Evolutionary conservation across 2,888 invertebrate species (phyloP).

Genomic region (Noctuana brunneofusca): DNA sequence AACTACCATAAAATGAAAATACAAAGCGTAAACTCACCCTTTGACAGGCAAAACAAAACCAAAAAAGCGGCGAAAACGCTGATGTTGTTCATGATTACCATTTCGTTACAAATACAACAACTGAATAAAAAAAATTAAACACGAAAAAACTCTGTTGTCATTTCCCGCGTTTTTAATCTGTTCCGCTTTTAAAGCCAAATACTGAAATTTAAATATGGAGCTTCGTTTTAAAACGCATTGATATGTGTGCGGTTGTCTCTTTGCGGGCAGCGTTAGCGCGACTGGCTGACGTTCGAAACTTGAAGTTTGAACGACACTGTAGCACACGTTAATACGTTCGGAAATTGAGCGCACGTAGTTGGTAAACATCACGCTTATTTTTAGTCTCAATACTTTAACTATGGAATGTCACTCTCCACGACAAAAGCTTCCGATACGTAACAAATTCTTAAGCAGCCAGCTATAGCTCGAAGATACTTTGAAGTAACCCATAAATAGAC

Average conservation of each 20-base stretch:
- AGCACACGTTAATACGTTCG: slow-evolving; percentile 41
- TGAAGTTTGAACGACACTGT: slow-evolving; percentile 46
- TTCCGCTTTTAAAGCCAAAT: slow-evolving; percentile 30
- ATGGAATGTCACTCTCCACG: slow-evolving; percentile 44
- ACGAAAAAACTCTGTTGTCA: slow-evolving; percentile 31
- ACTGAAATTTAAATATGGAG: slow-evolving; percentile 41
- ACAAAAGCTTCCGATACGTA: slow-evolving; percentile 41
- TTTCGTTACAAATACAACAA: slow-evolving; percentile 25
- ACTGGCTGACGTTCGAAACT: slow-evolving; percentile 50
- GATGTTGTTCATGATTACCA: slow-evolving; percentile 29
- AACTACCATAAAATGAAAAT: not conserved
- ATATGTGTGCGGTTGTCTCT: slow-evolving; percentile 45
- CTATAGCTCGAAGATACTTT: no score
- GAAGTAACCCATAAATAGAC: not conserved
- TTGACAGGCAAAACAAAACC: slow-evolving; percentile 27
- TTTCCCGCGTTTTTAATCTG: slow-evolving; percentile 34
- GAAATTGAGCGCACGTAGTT: slow-evolving; percentile 49
- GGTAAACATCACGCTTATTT: slow-evolving; percentile 58
- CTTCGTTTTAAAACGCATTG: slow-evolving; percentile 44
- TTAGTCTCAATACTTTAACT: slow-evolving; percentile 46
- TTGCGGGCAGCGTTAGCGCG: slow-evolving; percentile 46
- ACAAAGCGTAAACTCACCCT: slow-evolving; percentile 28
- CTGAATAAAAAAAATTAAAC: slow-evolving; percentile 30
- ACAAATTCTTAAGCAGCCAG: not conserved
- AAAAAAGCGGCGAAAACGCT: slow-evolving; percentile 28